phyloP scores from a whole-genome alignment of 2,797 vertebrate species.

The Bryconaethiops microstoma region DNA sequence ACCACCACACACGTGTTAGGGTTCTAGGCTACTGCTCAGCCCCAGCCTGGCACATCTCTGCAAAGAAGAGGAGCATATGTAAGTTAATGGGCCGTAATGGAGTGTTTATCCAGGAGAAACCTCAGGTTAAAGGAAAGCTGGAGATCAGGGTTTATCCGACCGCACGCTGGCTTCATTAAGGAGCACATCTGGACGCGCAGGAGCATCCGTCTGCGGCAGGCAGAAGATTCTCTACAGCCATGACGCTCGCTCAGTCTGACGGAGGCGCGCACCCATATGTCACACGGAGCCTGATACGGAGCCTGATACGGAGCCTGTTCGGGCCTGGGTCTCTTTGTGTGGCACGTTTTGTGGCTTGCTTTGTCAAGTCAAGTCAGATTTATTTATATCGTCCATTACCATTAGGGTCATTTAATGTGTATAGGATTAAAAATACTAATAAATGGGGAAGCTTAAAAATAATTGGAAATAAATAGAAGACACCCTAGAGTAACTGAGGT shows the following conservation, averaged over 20 bases:
- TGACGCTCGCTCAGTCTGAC: conserved; percentile 10
- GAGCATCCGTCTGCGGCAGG: conserved; percentile 21
- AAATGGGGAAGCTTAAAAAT: too few relatives aligned
- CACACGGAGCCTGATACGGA: conserved; percentile 12
- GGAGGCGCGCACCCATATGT: conserved; percentile 20
- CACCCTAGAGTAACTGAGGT: too few relatives aligned
- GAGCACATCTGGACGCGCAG: conserved; percentile 62
- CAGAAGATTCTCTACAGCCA: conserved; percentile 49
- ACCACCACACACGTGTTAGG: conserved; percentile 42
- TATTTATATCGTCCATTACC: too few relatives aligned
- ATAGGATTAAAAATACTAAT: too few relatives aligned
- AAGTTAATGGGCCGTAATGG: conserved; percentile 61
- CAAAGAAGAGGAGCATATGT: conserved; percentile 56
- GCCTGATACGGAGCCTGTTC: conserved; percentile 9
- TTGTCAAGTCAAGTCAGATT: background rate
- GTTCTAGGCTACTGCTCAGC: conserved; percentile 41
- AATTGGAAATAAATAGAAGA: too few relatives aligned
- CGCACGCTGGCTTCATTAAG: conserved; percentile 61
- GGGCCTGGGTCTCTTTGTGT: background rate
- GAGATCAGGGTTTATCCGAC: conserved; percentile 56
- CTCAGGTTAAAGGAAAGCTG: conserved; percentile 63
- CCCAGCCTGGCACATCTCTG: conserved; percentile 16
- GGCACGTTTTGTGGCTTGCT: background rate
- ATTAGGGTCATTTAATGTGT: too few relatives aligned
- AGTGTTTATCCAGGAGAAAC: conserved; percentile 62